Conservation (phyloP, 2,113 vertebrate genomes). For the Muntiacus reevesi region DNA sequence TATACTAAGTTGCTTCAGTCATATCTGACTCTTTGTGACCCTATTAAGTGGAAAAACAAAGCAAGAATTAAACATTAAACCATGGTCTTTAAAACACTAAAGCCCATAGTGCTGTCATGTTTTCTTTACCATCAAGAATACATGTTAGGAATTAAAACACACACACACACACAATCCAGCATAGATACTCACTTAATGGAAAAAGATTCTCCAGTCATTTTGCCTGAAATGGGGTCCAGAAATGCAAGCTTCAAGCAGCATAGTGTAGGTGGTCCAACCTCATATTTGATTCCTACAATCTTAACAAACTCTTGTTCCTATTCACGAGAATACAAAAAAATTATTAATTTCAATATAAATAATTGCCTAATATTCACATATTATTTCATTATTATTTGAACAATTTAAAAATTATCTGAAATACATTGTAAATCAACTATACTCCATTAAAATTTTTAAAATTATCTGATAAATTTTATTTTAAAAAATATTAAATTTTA, state of each 20-base stretch:
- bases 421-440: not conserved
- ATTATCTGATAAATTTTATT: not conserved
- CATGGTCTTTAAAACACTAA: not conserved
- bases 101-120: not conserved
- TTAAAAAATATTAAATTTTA: not conserved
- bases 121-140: not conserved
- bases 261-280: slow-evolving; percentile 95
- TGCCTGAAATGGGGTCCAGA: slow-evolving; percentile 94
- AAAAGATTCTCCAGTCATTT: slow-evolving; percentile 98
- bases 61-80: slow-evolving; percentile 7
- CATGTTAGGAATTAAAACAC: not conserved
- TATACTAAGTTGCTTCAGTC: not conserved
- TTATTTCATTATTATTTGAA: not conserved
- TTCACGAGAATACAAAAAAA: slow-evolving; percentile 32
- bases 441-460: not conserved
- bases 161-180: not conserved
- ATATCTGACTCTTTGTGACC: not conserved
- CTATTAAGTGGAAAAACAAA: not conserved
- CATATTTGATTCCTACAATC: slow-evolving; percentile 98
- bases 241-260: slow-evolving; percentile 98
- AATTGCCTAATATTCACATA: not conserved
- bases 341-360: slow-evolving; percentile 36
- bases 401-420: slow-evolving; percentile 9
- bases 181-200: slow-evolving; percentile 92
- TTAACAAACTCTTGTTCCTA: slow-evolving; percentile 99